phyloP scores from a whole-genome alignment of 2,113 vertebrate genomes.

The Caranx ignobilis region DNA sequence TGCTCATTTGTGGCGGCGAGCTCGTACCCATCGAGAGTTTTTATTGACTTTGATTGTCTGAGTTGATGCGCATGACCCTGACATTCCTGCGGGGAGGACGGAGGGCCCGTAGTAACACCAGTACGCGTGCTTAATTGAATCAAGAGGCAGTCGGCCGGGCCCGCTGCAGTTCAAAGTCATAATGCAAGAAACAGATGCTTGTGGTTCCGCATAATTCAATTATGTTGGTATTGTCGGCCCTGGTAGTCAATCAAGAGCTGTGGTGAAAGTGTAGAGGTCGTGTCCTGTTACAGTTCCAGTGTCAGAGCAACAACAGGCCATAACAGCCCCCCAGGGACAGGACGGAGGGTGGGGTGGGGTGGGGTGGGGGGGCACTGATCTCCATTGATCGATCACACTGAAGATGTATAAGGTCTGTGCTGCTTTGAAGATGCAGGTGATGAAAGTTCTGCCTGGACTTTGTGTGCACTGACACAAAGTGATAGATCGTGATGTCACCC shows the following conservation, averaged over 20 bases:
- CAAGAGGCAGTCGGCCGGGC: conserved; percentile 55
- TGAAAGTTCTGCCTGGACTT: neutral
- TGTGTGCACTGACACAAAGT: neutral
- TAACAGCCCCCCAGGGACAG: conserved; percentile 5
- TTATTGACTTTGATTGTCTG: conserved; percentile 71
- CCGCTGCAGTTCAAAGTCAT: conserved; percentile 60
- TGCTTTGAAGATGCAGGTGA: neutral
- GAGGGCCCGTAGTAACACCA: conserved; percentile 60
- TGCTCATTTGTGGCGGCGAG: conserved; percentile 48
- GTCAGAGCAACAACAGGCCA: conserved; percentile 22
- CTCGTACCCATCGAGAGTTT: conserved; percentile 52
- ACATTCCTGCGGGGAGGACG: conserved; percentile 61
- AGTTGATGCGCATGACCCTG: conserved; percentile 66
- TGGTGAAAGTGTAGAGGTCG: conserved; percentile 40
- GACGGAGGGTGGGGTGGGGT: neutral
- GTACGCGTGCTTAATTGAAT: conserved; percentile 66
- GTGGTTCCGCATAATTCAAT: conserved; percentile 78
- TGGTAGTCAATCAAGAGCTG: conserved; percentile 54
- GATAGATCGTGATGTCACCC: conserved; percentile 2
- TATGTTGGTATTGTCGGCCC: conserved; percentile 63
- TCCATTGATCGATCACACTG: conserved; percentile 16
- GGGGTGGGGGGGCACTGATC: no score
- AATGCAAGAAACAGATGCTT: conserved; percentile 79
- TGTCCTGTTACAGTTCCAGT: conserved; percentile 52
- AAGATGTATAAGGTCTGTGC: neutral